Conservation (phyloP, 2,797 vertebrate species). For the Phaenicophaeus curvirostris region DNA sequence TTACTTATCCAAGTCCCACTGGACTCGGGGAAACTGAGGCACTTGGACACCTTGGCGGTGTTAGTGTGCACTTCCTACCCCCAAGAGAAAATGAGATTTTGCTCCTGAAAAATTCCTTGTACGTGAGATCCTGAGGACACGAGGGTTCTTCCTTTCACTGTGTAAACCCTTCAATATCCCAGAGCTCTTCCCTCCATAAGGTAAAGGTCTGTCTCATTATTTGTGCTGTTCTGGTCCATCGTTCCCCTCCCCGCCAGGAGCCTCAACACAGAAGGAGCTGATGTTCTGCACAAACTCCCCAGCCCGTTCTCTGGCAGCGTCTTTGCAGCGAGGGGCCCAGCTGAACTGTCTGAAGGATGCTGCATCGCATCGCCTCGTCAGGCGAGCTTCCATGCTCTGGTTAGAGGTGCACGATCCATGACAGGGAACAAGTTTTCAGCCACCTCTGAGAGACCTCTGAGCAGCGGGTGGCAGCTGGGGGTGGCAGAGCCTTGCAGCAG, state of each 20-base stretch:
- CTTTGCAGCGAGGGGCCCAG: neutral
- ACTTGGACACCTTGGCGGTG: neutral
- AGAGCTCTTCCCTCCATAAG: too few relatives aligned
- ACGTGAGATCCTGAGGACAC: neutral
- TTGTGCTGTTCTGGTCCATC: too few relatives aligned
- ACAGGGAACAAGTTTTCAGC: neutral
- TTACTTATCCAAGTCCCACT: neutral
- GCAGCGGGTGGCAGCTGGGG: neutral
- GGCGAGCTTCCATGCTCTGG: fast-evolving
- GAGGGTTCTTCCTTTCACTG: neutral
- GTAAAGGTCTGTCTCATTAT: neutral
- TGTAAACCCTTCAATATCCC: neutral
- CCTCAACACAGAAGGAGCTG: neutral
- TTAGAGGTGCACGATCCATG: neutral
- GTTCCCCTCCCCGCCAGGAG: neutral
- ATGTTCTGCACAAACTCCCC: too few relatives aligned
- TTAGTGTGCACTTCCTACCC: too few relatives aligned
- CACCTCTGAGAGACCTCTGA: neutral
- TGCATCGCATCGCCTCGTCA: fast-evolving
- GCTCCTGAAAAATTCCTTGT: neutral
- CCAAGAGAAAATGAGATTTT: neutral
- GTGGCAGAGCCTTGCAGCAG: neutral
- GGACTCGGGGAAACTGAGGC: neutral
- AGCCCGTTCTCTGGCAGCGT: fast-evolving
- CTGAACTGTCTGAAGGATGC: neutral